Percentiles rank a stretch among this genome's conserved stretches.
These are phyloP conservation scores for Pelmatolapia mariae DNA, from an alignment of 2,113 vertebrate species.

Conservation along the genomic window DNA sequence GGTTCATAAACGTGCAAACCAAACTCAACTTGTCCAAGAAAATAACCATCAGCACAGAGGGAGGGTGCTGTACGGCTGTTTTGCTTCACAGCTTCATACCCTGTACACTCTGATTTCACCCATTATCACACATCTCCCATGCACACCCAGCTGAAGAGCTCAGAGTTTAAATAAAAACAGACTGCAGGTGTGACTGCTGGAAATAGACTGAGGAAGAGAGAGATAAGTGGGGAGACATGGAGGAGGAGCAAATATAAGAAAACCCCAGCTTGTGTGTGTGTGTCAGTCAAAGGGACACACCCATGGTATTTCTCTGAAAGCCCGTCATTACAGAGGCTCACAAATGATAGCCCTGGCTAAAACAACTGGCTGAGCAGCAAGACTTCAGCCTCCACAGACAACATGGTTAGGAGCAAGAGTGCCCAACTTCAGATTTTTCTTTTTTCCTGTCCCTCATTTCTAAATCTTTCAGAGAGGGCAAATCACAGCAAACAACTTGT, in stretches of 20 bases:
- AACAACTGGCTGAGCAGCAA: constrained; percentile 43
- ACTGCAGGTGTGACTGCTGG: constrained; percentile 27
- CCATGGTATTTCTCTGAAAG: constrained; percentile 59
- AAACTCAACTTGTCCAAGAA: background rate
- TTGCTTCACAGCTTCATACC: background rate
- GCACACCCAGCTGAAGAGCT: background rate
- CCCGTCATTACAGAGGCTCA: constrained; percentile 65
- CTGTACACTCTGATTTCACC: constrained; percentile 12
- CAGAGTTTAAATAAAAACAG: constrained; percentile 42
- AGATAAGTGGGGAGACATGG: background rate
- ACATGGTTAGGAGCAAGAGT: background rate
- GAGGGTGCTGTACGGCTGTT: background rate
- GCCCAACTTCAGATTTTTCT: background rate
- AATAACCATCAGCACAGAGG: background rate
- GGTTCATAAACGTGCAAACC: background rate
- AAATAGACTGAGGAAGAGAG: background rate
- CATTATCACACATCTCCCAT: background rate
- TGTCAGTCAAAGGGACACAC: constrained; percentile 66
- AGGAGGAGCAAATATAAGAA: constrained; percentile 44
- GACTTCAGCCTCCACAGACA: constrained; percentile 24
- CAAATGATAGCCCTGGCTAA: constrained; percentile 68
- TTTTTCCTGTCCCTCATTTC: background rate
- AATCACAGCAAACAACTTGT: constrained; percentile 13
- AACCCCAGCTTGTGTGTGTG: constrained; percentile 55
- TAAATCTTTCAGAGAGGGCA: background rate